Percentiles rank a stretch among this genome's conserved stretches.
These are phyloP conservation scores for Chloropsis hardwickii DNA, from an alignment of 2,113 vertebrate species.

Conservation along the genomic window DNA sequence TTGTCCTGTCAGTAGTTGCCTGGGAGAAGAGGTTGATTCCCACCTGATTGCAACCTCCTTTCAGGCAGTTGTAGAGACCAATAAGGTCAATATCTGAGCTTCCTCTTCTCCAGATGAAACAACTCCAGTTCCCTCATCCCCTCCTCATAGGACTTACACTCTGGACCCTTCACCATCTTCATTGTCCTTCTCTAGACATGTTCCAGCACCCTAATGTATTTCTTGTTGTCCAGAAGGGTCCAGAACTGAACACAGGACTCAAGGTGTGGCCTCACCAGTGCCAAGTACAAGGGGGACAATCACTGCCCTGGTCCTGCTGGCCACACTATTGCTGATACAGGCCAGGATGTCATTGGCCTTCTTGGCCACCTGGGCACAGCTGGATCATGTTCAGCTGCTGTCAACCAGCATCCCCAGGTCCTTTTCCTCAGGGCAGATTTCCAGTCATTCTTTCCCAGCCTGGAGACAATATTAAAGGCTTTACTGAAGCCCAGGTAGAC, in stretches of 20 bases:
- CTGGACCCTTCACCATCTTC: background rate
- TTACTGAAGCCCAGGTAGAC: background rate
- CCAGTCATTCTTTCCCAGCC: background rate
- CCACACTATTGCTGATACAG: background rate
- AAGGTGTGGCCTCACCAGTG: background rate
- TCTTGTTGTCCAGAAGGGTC: background rate
- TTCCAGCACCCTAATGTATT: background rate
- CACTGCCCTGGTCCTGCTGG: background rate
- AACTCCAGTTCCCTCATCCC: background rate
- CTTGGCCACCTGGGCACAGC: background rate
- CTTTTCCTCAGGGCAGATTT: background rate
- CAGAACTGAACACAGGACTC: background rate
- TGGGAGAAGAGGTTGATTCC: background rate
- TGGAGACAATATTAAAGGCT: background rate
- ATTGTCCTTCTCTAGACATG: background rate
- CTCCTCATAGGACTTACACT: background rate
- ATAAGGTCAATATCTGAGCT: background rate
- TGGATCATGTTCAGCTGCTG: background rate
- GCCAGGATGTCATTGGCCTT: background rate
- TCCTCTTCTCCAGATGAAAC: background rate
- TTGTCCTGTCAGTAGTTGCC: background rate
- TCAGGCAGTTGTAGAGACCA: background rate
- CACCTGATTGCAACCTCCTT: background rate
- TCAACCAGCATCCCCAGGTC: too few relatives aligned
- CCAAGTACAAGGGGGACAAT: accelerated